These are phyloP conservation scores for Zaprionus davidi DNA, from an alignment of 1,140 invertebrate species.

Conservation along the genomic window DNA sequence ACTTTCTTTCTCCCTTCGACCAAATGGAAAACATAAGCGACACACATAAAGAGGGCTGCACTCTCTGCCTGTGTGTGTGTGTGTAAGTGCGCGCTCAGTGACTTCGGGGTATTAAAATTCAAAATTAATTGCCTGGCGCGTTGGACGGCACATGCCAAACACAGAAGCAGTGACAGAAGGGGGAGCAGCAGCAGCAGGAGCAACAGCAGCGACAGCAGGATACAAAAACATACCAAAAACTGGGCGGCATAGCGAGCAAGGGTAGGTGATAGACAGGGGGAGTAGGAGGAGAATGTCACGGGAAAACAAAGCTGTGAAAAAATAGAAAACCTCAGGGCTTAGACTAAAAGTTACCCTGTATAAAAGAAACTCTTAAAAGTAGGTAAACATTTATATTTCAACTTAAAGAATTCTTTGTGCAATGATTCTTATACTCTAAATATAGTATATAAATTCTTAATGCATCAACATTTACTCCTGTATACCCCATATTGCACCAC, in stretches of 20 bases:
- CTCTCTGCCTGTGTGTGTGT: constrained; percentile 11
- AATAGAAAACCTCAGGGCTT: neutral
- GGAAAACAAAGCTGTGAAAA: constrained; percentile 20
- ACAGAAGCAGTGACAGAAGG: constrained; percentile 31
- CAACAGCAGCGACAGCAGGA: neutral
- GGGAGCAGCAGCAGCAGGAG: neutral
- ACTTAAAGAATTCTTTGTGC: neutral
- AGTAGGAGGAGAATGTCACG: neutral
- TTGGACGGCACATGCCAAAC: constrained; percentile 43
- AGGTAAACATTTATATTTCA: too few species aligned
- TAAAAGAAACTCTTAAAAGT: too few species aligned
- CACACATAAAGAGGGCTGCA: constrained; percentile 35
- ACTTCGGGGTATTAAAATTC: constrained; percentile 79
- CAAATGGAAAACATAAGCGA: constrained; percentile 14
- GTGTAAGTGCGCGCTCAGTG: constrained; percentile 41
- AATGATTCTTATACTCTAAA: neutral
- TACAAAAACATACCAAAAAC: constrained; percentile 25
- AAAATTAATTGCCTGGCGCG: constrained; percentile 72
- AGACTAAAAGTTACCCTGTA: neutral
- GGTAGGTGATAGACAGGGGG: neutral
- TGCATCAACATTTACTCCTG: neutral
- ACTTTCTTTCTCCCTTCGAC: neutral
- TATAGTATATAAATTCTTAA: neutral
- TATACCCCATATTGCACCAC: neutral
- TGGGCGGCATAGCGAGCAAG: neutral